phyloP scores from a whole-genome alignment of 30 jellyfish, hydroid and myxozoan species.

The Chrysaora quinquecirrha region DNA sequence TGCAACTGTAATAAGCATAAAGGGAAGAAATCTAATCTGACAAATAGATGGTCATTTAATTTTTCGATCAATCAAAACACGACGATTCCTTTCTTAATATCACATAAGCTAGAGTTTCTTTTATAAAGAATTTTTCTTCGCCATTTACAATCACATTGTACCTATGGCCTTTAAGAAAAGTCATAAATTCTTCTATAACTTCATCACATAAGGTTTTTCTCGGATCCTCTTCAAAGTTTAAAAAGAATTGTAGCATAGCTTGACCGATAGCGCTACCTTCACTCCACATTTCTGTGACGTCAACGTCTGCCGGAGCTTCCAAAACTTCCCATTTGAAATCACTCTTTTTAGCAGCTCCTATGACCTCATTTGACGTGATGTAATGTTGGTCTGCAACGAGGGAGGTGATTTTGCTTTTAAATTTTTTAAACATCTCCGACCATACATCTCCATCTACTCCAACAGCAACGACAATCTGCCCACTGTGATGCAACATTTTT shows the following conservation, averaged over 20 bases:
- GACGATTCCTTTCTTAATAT: no score
- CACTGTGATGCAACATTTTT: not conserved
- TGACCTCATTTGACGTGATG: constrained; percentile 1
- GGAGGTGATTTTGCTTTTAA: constrained; percentile 10
- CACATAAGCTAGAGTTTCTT: no score
- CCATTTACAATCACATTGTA: no score
- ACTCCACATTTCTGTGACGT: not conserved
- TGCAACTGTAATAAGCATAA: no score
- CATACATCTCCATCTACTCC: constrained; percentile 40
- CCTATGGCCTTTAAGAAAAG: constrained; percentile 3
- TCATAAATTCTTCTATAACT: constrained; percentile 4
- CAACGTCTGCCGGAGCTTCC: constrained; percentile 19
- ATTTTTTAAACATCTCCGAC: constrained; percentile 18
- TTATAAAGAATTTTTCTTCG: no score
- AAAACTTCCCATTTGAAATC: constrained; percentile 11
- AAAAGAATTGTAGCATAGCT: constrained; percentile 35
- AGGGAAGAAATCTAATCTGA: no score
- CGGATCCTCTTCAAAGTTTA: constrained; percentile 24
- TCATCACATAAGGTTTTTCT: not conserved
- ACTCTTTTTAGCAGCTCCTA: not conserved
- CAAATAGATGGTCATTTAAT: no score
- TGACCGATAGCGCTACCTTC: constrained; percentile 26
- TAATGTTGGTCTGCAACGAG: constrained; percentile 9
- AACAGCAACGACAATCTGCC: constrained; percentile 20
- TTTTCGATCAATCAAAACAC: no score